Evolutionary conservation across 2,888 invertebrate genomes (phyloP), one percentile per base, ranked within the genome.

Genomic region (Melolontha melolontha): DNA sequence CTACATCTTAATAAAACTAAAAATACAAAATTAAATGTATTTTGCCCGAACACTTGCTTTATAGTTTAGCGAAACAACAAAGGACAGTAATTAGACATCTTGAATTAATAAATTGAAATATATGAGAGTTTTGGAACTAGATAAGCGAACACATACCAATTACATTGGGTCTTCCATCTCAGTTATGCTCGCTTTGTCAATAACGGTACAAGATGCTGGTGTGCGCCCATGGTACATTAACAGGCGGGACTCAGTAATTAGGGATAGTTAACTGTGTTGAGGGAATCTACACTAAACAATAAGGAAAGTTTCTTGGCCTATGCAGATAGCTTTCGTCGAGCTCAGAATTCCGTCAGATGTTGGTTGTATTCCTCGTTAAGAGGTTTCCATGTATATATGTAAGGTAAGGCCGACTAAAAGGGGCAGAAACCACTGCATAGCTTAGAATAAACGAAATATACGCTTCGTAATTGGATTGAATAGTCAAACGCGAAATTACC

Each of bases 281-380:
- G 49, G 29, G 59, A 44, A 44, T 59, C 34, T 29, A 27, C 34
- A 34, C 44, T 47, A 29, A 59, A 59, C 44, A 59, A 59, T 59
- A 59, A 59, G 59, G 59, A 62, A 47, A 62, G 47, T 49, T 62
- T 47, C 59, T 62, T 62, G 47, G 47, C 11, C 47, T 34, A 16
- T 34, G 47, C 5, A 62, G 34, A 62, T 47, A 62, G 59, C 47
- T 62, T 29, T 47, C 47, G 47, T 47, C 16, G 29, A 47, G 34
- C 34, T 6, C 34, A 34, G 34, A 34, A 6, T 1, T 34, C 10
- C 34, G 10, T 10, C 34, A 10, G 34, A 8, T 34, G 34, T 6
- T 6, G 34, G 34, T 34, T 34, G 10, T 34, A 8, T 10, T 34
- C 34, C 34, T 6, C 10, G 34, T 34, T 34, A 34, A 6, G 34